Base-by-base conservation (phyloP, 1,140 invertebrate species). In the Diorhabda elongata region DNA sequence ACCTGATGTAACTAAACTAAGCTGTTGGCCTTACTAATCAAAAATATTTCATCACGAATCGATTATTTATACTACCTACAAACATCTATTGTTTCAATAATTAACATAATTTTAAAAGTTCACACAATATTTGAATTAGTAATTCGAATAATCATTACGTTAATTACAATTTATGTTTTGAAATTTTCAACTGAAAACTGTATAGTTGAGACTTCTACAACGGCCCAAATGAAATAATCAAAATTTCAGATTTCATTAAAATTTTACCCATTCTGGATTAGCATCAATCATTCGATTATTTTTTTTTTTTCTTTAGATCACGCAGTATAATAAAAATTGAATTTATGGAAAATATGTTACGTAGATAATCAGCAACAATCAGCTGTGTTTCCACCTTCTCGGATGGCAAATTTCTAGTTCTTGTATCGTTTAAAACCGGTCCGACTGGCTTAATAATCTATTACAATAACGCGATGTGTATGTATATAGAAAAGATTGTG, bases 401-500 rank as follows among this genome's bases (percentile, higher is more conserved):
- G n/a, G 4, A 52, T 52, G 6, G 47, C 47, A n/a, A 52, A 8
- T 52, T 52, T 52, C 47, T 52, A 52, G 47, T 52, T 52, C 47
- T 52, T 52, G 47, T 52, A 52, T 52, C 47, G 47, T 52, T 52
- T 52, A 52, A 52, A 52, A 52, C 47, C 47, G 47, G 47, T 52
- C 47, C n/a, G 47, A 52, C 47, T n/a, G 47, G 47, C 47, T 52
- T 52, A 6, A 52, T 52, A 26, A 26, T 26, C 26, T 26, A 52
- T 52, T 52, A 52, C 47, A 52, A 52, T 52, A 52, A 52, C 47
- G 47, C n/a, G 47, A n/a, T 52, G 47, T n/a, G 6, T 6, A 52
- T 52, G 47, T 52, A 52, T 26, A 26, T 26, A 52, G n/a, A 52
- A n/a, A 52, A n/a, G 47, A 52, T n/a, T 52, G n/a, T 52, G 47